Base-by-base conservation (phyloP, 2,797 vertebrate genomes). In the Crax fasciolata region DNA sequence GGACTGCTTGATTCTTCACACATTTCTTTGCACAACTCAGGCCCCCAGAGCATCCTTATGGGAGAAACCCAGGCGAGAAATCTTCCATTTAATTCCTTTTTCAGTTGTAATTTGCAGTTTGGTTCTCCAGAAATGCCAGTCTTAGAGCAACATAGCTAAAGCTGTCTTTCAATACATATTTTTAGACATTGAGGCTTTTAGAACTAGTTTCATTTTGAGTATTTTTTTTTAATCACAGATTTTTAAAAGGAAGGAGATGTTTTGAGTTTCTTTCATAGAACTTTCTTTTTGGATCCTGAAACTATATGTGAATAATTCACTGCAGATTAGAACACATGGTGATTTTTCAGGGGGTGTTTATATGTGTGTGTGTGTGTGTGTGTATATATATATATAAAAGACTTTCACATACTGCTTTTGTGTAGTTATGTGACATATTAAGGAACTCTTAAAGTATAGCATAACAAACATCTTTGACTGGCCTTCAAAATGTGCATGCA, bases 131-230 rank as follows among this genome's bases (percentile, higher is more conserved):
- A 66, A 94, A 41, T 10, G 35, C 39, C 55, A 78, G 28, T 83
- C 32, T 72, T 74, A 30, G 62, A 92, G 67, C 24, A 68, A 68
- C 3, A 0, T 73, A 85, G 30, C 59, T 86, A 62, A 86, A 87
- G 51, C 43, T 84, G 66, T 62, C 59, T 91, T 91, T 93, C 67
- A 63, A 5, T 68, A 41, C 3, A 0, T 78, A 39, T 76, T 83
- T 95, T 92, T 92, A 94, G 63, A 73, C 38, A 32, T 24, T 35
- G 30, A 76, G 41, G 61, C 63, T 94, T 85, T 74, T 84, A 89
- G 41, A 90, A 76, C 51, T 75, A 44, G 70, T 91, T 93, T 95
- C 4, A 11, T 68, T 87, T 86, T 48, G 51, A 80, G 49, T 68
- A 28, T 2, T 38, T 70, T 84, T 84, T 92, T 92, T 63, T 66